A percentile compares a stretch with the other conserved stretches of the same genome.
Evolutionary conservation across 2,888 invertebrate species (phyloP).

Genomic region (Dynastes tityus): DNA sequence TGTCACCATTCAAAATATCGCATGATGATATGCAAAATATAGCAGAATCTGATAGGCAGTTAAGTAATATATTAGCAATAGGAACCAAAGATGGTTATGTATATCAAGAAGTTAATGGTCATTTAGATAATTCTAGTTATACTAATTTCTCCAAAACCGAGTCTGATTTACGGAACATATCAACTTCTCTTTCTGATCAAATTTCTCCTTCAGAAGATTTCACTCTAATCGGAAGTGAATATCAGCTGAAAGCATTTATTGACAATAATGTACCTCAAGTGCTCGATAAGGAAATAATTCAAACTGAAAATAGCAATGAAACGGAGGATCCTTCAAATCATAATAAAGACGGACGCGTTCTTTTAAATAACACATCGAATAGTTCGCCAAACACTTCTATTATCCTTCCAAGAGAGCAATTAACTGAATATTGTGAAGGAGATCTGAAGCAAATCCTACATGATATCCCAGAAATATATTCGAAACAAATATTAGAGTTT

Average conservation of each 20-base stretch:
- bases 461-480: slow-evolving; percentile 60
- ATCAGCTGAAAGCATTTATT: slow-evolving; percentile 50
- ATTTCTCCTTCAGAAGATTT: slow-evolving; percentile 41
- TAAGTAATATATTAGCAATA: neutral
- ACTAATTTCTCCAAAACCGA: slow-evolving; percentile 69
- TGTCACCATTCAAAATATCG: neutral
- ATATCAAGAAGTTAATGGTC: neutral
- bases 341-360: neutral
- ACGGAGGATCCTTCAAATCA: neutral
- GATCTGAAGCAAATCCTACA: slow-evolving; percentile 50
- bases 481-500: slow-evolving; percentile 63
- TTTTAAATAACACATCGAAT: neutral
- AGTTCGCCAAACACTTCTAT: neutral
- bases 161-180: slow-evolving; percentile 71
- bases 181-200: slow-evolving; percentile 56
- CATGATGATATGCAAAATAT: neutral
- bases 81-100: neutral
- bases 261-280: slow-evolving; percentile 52
- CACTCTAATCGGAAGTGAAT: slow-evolving; percentile 29
- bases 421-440: slow-evolving; percentile 31
- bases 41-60: neutral
- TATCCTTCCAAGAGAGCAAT: neutral
- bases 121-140: slow-evolving; percentile 24
- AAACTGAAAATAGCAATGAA: slow-evolving; percentile 17
- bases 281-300: neutral